Base-by-base conservation (phyloP, 2,113 vertebrate species). In the Panthera tigris region DNA sequence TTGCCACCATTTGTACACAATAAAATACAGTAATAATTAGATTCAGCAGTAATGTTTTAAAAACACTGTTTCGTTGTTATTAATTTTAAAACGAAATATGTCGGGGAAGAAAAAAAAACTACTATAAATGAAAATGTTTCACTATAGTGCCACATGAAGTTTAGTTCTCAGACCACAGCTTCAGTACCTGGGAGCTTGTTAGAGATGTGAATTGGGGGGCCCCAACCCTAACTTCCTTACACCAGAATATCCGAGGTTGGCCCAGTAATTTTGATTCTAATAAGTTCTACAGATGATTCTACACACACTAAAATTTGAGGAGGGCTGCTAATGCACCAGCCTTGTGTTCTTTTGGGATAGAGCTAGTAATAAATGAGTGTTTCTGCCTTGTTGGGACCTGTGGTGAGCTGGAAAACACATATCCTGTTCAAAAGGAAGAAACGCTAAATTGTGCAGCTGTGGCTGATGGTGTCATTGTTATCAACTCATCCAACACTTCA, bases 21-120 rank as follows among this genome's bases (percentile, higher is more conserved):
- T 33, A 84, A 76, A 65, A 27, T 33, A n/a, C 31, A 79, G 33
- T 71, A 36, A 57, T 41, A 57, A 66, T 7, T 7, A 89, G 27
- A 90, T 57, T 65, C 91, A 84, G 45, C 18, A 68, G 50, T 33
- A 55, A 29, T 66, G 65, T 87, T 71, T 92, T 52, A 5, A 84
- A 33, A 93, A 41, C 3, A 65, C 8, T 7, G 76, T 4, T 55
- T 81, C 31, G 19, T 57, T 10, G 79, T 89, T 68, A 50, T 74
- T 94, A 41, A 86, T 92, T 89, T 55, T 79, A 92, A 86, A 95
- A 78, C 4, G 31, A 55, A 82, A 82, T 66, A 78, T n/a, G 69
- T 39, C 25, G 33, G 8, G 45, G 8, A 76, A 93, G 29, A 50
- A 83, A 86, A 50, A 83, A 86, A 94, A 68, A 12, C 11, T 57